Evolutionary conservation across 2,113 vertebrate genomes (phyloP), one percentile per base, ranked within the genome.

Genomic region (Hyperopisus bebe): DNA sequence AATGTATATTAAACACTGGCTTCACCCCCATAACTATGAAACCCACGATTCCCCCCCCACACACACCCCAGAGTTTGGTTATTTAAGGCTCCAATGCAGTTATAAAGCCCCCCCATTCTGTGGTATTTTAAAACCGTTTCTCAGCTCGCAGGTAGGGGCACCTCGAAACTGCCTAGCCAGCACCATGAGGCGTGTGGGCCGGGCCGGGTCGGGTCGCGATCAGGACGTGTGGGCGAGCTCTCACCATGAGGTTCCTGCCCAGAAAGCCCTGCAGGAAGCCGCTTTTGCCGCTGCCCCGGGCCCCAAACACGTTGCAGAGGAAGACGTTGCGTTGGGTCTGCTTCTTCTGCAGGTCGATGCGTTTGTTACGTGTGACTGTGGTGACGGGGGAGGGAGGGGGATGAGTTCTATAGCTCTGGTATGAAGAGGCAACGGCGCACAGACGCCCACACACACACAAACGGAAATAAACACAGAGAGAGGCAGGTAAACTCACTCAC

Each of bases 261-360:
- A 99, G 96, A 90, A 98, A 98, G 53, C 97, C 96, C 91, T 99
- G 98, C 85, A 99, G 97, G 94, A 99, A 97, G 91, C 97, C 96
- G 58, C 96, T 97, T 94, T 99, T 99, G 74, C 98, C 98, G 89
- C 97, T 97, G 92, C 94, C 96, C 48, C 94, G 96, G 87, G 96
- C 95, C 2, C 98, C 98, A 91, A 99, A 93, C 46, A 99, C 96
- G 24, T 99, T 99, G 93, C 98, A 99, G 91, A 96, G 95, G 94
- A 99, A 99, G 42, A 99, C 98, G 35, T 97, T 99, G 90, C 98
- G 97, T 94, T 99, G 98, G 39, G 98, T 99, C 90, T 99, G 98
- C 89, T 97, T 98, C 95, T 99, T 99, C 95, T 99, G 98, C 53
- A 99, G 97, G 91, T 99, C 98, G 89, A 99, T 98, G 92, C 98